Evolutionary conservation across 2,797 vertebrate species (phyloP).

Genomic region (Ceryle rudis): DNA sequence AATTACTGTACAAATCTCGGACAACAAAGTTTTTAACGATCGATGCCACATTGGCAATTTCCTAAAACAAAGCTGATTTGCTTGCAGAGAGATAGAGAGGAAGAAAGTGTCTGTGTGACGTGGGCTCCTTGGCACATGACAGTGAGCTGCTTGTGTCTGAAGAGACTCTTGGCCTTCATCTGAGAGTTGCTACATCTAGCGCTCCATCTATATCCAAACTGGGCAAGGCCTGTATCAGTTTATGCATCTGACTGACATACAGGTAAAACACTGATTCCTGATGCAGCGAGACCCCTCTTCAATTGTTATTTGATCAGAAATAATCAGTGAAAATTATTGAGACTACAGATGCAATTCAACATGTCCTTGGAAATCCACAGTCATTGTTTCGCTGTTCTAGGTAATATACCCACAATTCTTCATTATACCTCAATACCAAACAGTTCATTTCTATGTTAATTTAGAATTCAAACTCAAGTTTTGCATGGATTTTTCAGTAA

Average conservation of each 20-base stretch:
- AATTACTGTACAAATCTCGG: background rate
- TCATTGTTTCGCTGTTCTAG: background rate
- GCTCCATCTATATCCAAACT: background rate
- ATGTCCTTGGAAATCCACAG: background rate
- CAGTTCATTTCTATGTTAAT: background rate
- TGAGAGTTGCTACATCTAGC: background rate
- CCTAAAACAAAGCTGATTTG: background rate
- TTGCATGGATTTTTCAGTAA: background rate
- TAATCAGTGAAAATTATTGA: background rate
- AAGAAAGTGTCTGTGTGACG: background rate
- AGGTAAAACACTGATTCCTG: background rate
- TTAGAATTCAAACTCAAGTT: background rate
- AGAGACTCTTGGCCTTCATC: background rate
- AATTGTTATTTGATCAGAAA: background rate
- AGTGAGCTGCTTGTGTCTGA: background rate
- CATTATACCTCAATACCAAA: background rate
- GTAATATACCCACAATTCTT: background rate
- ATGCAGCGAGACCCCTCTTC: background rate
- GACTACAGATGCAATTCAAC: background rate
- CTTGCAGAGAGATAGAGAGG: background rate
- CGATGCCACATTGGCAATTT: background rate
- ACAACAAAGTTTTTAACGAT: background rate
- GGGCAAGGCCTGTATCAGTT: background rate
- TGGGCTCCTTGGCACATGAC: background rate
- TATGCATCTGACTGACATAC: background rate